A percentile compares a stretch with the other conserved stretches of the same genome.
Evolutionary conservation across 2,113 vertebrate species (phyloP).

Genomic region (Chrysemys picta): DNA sequence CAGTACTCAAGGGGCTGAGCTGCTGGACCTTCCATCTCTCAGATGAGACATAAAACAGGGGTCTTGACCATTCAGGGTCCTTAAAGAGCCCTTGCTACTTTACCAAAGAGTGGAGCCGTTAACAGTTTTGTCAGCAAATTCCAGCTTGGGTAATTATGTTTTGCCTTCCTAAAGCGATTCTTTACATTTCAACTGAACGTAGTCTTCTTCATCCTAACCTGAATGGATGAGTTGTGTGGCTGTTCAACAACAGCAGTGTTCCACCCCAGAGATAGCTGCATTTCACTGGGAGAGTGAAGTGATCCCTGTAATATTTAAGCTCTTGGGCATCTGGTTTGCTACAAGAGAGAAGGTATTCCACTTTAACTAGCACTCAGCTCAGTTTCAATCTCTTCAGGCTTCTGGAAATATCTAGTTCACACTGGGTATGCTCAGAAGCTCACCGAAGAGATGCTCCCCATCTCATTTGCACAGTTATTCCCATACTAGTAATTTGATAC

Average conservation of each 20-base stretch:
- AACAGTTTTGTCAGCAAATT: neutral
- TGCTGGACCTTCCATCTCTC: neutral
- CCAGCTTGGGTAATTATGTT: neutral
- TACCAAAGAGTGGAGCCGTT: neutral
- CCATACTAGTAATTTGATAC: fast-evolving
- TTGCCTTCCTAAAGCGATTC: neutral
- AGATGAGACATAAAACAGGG: neutral
- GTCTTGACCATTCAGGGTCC: neutral
- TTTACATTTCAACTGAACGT: neutral
- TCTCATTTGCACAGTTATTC: neutral
- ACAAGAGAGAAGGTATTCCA: neutral
- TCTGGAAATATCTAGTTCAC: neutral
- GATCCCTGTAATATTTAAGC: neutral
- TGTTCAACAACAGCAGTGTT: neutral
- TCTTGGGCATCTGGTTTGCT: neutral
- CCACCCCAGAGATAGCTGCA: neutral
- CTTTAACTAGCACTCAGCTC: neutral
- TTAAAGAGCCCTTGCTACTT: neutral
- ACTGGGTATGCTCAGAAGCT: neutral
- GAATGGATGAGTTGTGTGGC: neutral
- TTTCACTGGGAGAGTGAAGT: neutral
- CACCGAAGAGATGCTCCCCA: too few species aligned
- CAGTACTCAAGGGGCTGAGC: neutral
- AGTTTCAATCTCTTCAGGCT: neutral
- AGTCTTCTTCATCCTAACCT: neutral